These are phyloP conservation scores for Paramormyrops hopkinsi DNA, from an alignment of 2,797 vertebrate species.

Conservation along the genomic window DNA sequence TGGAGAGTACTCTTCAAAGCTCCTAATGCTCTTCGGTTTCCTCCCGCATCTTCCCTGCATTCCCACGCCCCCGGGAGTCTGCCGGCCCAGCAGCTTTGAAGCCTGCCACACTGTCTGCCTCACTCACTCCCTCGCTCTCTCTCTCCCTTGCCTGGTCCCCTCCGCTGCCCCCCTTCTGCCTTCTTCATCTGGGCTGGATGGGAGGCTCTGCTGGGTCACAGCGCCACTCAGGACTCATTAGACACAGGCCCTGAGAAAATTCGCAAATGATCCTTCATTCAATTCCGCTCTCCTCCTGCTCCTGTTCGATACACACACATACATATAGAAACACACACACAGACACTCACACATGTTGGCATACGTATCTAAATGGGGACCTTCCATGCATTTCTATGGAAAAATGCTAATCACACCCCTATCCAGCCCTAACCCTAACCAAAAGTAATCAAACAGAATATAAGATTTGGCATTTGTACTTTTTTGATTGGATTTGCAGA, in stretches of 20 bases:
- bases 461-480: background rate
- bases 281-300: background rate
- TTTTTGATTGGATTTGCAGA: background rate
- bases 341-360: background rate
- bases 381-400: background rate
- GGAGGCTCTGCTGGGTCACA: background rate
- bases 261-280: slow-evolving; percentile 11
- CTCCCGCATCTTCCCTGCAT: background rate
- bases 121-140: background rate
- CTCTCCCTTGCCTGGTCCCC: background rate
- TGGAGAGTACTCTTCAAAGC: background rate
- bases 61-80: background rate
- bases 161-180: background rate
- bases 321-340: background rate
- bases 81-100: background rate
- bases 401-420: background rate
- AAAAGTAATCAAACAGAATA: background rate
- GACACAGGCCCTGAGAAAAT: slow-evolving; percentile 1
- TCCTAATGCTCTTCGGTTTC: background rate
- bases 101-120: background rate
- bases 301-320: background rate
- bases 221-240: slow-evolving; percentile 13
- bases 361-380: background rate
- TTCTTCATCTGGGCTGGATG: background rate
- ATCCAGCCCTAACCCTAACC: background rate